Percentiles rank a stretch among this genome's conserved stretches.
Evolutionary conservation across 2,888 invertebrate genomes (phyloP).

Genomic region (Nomada flava): DNA sequence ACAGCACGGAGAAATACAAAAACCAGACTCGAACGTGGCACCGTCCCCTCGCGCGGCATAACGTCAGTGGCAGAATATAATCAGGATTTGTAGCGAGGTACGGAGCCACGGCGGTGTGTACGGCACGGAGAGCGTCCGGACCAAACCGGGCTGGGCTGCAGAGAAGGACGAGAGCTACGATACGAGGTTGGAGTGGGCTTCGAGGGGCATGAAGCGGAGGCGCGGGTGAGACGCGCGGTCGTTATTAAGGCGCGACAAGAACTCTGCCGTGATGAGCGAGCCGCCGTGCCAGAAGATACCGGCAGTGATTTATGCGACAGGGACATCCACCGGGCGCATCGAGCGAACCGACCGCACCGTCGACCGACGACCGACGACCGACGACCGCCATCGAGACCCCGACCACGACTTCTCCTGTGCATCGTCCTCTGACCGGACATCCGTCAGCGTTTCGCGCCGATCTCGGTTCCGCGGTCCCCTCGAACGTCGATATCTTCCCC

Average conservation of each 20-base stretch:
- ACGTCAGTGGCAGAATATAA: slow-evolving; percentile 85
- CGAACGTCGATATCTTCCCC: neutral
- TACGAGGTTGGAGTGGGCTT: slow-evolving; percentile 51
- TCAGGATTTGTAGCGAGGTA: slow-evolving; percentile 85
- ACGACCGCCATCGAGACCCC: slow-evolving; percentile 68
- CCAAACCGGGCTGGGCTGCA: slow-evolving; percentile 34
- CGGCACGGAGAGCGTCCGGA: slow-evolving; percentile 57
- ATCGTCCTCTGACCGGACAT: slow-evolving; percentile 63
- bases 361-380: slow-evolving; percentile 13
- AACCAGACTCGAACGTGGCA: slow-evolving; percentile 82
- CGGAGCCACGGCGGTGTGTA: slow-evolving; percentile 59
- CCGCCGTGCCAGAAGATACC: slow-evolving; percentile 82
- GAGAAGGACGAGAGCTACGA: slow-evolving; percentile 51
- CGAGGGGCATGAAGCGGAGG: slow-evolving; percentile 59
- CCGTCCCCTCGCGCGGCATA: slow-evolving; percentile 81
- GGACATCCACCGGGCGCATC: slow-evolving; percentile 76
- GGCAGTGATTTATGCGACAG: slow-evolving; percentile 83
- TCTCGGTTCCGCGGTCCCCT: neutral
- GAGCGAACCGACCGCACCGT: slow-evolving; percentile 49
- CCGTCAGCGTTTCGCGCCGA: slow-evolving; percentile 29
- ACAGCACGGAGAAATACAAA: slow-evolving; percentile 79
- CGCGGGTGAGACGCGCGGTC: slow-evolving; percentile 78
- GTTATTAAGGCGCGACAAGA: slow-evolving; percentile 84
- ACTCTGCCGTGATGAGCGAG: slow-evolving; percentile 83
- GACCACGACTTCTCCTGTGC: slow-evolving; percentile 69